Evolutionary conservation across 2,888 invertebrate genomes (phyloP).

Genomic region (Hofmannophila pseudospretella): DNA sequence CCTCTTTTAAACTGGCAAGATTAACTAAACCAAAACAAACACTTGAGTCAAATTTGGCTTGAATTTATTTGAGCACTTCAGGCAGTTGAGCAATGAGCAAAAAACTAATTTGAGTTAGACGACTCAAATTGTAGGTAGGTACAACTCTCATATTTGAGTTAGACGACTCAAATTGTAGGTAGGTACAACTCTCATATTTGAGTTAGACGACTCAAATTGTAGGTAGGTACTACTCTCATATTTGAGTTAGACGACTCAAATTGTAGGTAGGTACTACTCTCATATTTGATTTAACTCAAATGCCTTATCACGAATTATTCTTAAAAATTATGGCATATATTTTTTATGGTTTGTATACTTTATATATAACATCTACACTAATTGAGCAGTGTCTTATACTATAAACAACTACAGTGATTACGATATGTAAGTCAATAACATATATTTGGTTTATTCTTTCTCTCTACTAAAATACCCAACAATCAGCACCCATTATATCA

Average conservation of each 20-base stretch:
- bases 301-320: constrained; percentile 17
- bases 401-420: constrained; percentile 36
- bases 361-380: constrained; percentile 34
- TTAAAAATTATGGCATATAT: constrained; percentile 47
- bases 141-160: too few relatives aligned
- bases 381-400: constrained; percentile 44
- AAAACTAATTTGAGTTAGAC: too few relatives aligned
- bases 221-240: too few relatives aligned
- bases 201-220: too few relatives aligned
- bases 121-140: too few relatives aligned
- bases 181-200: too few relatives aligned
- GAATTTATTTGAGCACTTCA: constrained; percentile 6
- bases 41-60: constrained; percentile 13
- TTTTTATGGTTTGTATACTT: constrained; percentile 20
- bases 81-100: constrained; percentile 13
- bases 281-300: constrained; percentile 1
- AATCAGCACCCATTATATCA: constrained; percentile 65
- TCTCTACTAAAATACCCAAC: constrained; percentile 54
- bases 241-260: too few relatives aligned
- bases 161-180: too few relatives aligned
- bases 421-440: constrained; percentile 35
- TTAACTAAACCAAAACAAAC: constrained; percentile 2
- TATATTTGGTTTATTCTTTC: constrained; percentile 67
- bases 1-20: constrained; percentile 11
- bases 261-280: too few relatives aligned